Evolutionary conservation across 2,888 invertebrate genomes (phyloP), one percentile per base, ranked within the genome.

Genomic region (Pyralis farinalis): DNA sequence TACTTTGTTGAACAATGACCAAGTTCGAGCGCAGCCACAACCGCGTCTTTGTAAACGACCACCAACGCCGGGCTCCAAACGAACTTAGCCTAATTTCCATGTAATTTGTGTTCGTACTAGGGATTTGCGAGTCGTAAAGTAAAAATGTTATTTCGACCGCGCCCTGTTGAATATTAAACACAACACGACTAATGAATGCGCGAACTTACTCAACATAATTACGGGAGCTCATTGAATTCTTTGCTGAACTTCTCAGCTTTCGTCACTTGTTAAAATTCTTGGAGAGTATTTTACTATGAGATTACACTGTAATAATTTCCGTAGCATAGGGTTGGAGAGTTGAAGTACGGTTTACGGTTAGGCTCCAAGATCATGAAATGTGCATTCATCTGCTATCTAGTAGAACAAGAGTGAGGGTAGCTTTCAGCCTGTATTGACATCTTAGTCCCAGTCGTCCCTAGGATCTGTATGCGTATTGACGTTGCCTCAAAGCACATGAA

Each of bases 81-180:
- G 63, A 73, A 71, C 71, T 77, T 73, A 63, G 57, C 59, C 68
- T 69, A 66, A 80, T 79, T 78, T 72, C 68, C 80, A 77, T 77
- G 67, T 76, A 74, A 79, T 79, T 80, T 75, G 71, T 66, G 71
- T 71, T 64, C 63, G 56, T 63, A 55, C 60, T 55, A 47, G 54
- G 71, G 65, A 64, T 70, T 73, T 66, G 58, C 42, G 51, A 55
- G 60, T 62, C 60, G 57, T 55, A 52, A 68, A 71, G 69, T 72
- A 75, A 74, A 77, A 76, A 76, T 71, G 67, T 63, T 60, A 63
- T 4, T 16, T 16, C 16, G 16, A 16, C 66, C 55, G 59, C 54
- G 38, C 59, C 51, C 68, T 75, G 71, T 69, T 83, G 81, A 85
- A 84, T 83, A 80, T 80, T 82, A 75, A 79, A 71, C 66, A 72